Conservation (phyloP, 2,797 vertebrate genomes). For the Pelochelys cantorii region DNA sequence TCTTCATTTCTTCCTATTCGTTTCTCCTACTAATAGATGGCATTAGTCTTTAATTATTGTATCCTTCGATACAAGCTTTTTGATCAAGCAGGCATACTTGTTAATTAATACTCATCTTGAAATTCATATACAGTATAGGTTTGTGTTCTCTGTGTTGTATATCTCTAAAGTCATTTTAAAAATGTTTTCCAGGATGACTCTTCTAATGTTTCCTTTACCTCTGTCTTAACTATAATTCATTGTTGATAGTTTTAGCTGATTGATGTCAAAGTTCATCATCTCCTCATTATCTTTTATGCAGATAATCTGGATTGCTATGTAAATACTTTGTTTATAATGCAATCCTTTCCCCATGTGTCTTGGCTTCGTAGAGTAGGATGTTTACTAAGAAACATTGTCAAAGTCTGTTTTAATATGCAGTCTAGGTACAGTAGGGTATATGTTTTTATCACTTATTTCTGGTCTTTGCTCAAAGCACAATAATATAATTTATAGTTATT, state of each 20-base stretch:
- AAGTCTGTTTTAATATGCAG: background rate
- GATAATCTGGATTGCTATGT: conserved; percentile 1
- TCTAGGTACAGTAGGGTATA: background rate
- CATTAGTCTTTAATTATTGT: conserved; percentile 19
- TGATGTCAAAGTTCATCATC: conserved; percentile 47
- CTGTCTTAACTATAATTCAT: conserved; percentile 17
- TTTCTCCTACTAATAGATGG: background rate
- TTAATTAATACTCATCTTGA: conserved; percentile 4
- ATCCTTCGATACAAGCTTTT: background rate
- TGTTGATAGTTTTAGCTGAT: conserved; percentile 31
- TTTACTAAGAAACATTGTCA: background rate
- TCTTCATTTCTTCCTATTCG: background rate
- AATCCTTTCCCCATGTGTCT: background rate
- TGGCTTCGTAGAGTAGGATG: background rate
- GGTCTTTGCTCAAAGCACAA: background rate
- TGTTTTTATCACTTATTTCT: background rate
- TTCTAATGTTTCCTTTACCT: conserved; percentile 20
- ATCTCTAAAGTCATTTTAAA: conserved; percentile 12
- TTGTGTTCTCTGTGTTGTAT: background rate
- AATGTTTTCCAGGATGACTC: conserved; percentile 3
- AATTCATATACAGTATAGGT: conserved; percentile 24
- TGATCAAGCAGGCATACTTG: conserved; percentile 5
- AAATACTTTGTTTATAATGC: conserved; percentile 7
- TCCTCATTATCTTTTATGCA: conserved; percentile 47
- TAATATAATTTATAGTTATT: background rate